phyloP scores from a whole-genome alignment of 2,797 vertebrate species.

The Cyclura pinguis region DNA sequence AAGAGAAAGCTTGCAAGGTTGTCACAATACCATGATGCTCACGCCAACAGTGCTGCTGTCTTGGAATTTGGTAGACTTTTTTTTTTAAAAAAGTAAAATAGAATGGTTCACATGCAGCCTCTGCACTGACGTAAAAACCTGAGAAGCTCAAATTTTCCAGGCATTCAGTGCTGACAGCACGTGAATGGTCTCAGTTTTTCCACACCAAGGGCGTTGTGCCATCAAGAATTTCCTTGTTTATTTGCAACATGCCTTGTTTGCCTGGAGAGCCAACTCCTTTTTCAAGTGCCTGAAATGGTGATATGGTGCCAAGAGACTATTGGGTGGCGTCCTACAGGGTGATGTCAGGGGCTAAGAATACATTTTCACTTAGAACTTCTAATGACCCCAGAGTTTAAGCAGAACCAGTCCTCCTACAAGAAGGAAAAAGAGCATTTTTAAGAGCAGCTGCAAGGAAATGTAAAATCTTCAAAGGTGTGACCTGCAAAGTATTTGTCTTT shows the following conservation, averaged over 20 bases:
- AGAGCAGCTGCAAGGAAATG: slow-evolving; percentile 37
- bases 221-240: neutral
- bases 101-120: neutral
- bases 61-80: slow-evolving; percentile 3
- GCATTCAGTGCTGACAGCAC: neutral
- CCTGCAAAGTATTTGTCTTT: fast-evolving
- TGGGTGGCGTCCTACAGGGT: slow-evolving; percentile 26
- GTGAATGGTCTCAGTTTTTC: slow-evolving; percentile 3
- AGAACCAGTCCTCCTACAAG: slow-evolving; percentile 37
- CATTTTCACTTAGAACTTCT: neutral
- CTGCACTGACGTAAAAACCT: slow-evolving; percentile 10
- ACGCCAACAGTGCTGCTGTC: neutral
- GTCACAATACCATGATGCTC: slow-evolving; percentile 18
- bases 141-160: neutral
- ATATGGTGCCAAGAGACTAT: neutral
- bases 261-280: slow-evolving; percentile 25
- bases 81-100: neutral
- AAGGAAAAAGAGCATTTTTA: neutral
- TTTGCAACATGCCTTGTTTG: slow-evolving; percentile 36
- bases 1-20: slow-evolving; percentile 18
- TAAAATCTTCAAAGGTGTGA: slow-evolving; percentile 3
- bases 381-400: neutral
- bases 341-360: slow-evolving; percentile 41
- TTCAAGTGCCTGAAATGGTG: slow-evolving; percentile 31
- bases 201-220: neutral